Percentiles rank a stretch among this genome's conserved stretches.
Evolutionary conservation across 2,113 vertebrate genomes (phyloP).

Genomic region (Lethenteron camtschaticum): DNA sequence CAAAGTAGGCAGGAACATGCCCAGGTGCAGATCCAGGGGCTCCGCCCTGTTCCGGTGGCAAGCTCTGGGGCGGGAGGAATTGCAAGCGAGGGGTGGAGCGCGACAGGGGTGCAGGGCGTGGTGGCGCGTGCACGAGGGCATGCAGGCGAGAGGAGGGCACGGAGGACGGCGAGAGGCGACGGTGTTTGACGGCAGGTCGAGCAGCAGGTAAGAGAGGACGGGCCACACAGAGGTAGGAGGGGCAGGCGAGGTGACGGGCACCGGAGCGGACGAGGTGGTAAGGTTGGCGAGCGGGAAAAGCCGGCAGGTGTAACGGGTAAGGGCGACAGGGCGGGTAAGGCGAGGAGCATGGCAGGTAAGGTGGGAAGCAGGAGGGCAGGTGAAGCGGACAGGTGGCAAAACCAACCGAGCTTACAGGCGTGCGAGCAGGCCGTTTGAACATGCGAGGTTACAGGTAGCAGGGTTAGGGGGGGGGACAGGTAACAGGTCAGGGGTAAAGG

Average conservation of each 20-base stretch:
- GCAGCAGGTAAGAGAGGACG: constrained; percentile 11
- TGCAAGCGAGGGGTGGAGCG: constrained; percentile 8
- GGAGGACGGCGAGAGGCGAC: constrained; percentile 11
- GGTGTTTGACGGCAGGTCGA: constrained; percentile 11
- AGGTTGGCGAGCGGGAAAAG: constrained; percentile 1
- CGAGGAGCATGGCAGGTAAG: constrained; percentile 10
- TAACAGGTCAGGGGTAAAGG: too few species aligned
- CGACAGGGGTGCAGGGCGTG: constrained; percentile 12
- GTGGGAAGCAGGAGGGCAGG: constrained; percentile 9
- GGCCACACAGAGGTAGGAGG: background rate
- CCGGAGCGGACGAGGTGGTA: background rate
- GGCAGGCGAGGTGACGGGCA: background rate
- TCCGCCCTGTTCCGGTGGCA: constrained; percentile 52
- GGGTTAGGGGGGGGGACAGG: too few species aligned
- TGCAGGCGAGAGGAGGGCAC: background rate
- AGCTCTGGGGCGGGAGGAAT: constrained; percentile 32
- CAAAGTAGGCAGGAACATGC: constrained; percentile 94
- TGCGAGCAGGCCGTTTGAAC: too few species aligned
- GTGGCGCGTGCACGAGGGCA: constrained; percentile 7
- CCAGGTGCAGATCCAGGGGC: constrained; percentile 86
- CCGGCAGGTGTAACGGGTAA: background rate
- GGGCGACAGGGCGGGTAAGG: background rate
- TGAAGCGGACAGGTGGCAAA: constrained; percentile 4
- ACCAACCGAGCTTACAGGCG: too few species aligned
- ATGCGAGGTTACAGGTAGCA: too few species aligned